phyloP scores from a whole-genome alignment of 2,797 vertebrate genomes.

The Benthosema pterotum region DNA sequence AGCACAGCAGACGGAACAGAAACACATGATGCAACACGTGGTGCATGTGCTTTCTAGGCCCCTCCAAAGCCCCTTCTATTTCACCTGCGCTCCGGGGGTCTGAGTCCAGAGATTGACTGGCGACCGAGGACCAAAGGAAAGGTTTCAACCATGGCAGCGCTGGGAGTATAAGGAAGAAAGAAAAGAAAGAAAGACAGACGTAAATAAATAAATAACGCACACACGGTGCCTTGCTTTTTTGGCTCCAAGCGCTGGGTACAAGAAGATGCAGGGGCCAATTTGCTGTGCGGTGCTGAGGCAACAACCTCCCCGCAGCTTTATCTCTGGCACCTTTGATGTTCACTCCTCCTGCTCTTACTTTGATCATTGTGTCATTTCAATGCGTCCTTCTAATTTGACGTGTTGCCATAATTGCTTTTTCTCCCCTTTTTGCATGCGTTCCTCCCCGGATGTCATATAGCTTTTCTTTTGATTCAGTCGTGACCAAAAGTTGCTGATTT shows the following conservation, averaged over 20 bases:
- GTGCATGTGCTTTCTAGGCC: not conserved
- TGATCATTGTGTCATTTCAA: conserved; percentile 55
- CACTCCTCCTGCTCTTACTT: conserved; percentile 38
- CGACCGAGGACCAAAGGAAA: conserved; percentile 48
- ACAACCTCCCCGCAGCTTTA: conserved; percentile 52
- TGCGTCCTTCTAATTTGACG: conserved; percentile 31
- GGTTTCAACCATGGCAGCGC: conserved; percentile 48
- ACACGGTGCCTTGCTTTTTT: conserved; percentile 43
- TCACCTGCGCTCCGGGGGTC: conserved; percentile 42
- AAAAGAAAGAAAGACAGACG: conserved; percentile 5
- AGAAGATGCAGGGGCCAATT: conserved; percentile 44
- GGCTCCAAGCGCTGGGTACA: conserved; percentile 30
- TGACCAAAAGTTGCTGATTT: conserved; percentile 20
- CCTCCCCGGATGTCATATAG: not conserved
- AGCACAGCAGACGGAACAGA: too few relatives aligned
- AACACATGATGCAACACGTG: too few relatives aligned
- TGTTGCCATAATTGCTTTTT: conserved; percentile 44
- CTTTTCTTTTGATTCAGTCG: conserved; percentile 33
- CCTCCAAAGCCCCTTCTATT: too few relatives aligned
- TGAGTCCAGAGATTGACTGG: conserved; percentile 58
- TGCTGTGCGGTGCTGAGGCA: conserved; percentile 38
- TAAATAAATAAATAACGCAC: conserved; percentile 36
- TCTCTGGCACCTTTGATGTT: conserved; percentile 27
- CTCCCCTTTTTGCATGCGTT: conserved; percentile 17
- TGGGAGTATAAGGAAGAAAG: conserved; percentile 17